These are phyloP conservation scores for Stegana nigrithorax DNA, from an alignment of 2,888 invertebrate genomes.

Conservation along the genomic window DNA sequence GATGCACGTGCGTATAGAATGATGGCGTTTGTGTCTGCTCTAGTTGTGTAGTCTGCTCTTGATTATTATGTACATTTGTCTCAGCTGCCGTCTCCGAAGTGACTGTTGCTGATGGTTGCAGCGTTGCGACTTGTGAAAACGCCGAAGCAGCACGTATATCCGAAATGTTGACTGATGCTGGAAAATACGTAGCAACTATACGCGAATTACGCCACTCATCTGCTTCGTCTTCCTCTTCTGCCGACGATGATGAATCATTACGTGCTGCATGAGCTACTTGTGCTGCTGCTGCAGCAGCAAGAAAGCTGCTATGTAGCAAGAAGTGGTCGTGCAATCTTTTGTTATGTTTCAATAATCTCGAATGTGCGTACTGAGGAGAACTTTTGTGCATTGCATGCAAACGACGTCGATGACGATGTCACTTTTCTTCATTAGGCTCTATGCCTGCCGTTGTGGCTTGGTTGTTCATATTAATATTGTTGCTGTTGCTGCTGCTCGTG, in stretches of 20 bases:
- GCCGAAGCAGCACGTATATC: constrained; percentile 42
- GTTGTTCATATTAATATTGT: too few relatives aligned
- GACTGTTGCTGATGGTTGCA: constrained; percentile 36
- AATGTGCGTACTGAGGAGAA: too few relatives aligned
- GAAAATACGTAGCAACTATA: constrained; percentile 50
- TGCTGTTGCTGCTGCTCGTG: constrained; percentile 30
- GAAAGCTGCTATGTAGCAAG: constrained; percentile 38
- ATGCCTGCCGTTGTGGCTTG: constrained; percentile 26
- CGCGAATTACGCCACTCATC: too few relatives aligned
- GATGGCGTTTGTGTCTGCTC: too few relatives aligned
- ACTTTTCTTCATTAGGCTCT: constrained; percentile 66
- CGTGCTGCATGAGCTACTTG: constrained; percentile 31
- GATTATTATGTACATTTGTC: constrained; percentile 63
- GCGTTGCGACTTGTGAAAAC: constrained; percentile 10
- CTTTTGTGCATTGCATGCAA: constrained; percentile 59
- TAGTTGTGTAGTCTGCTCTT: too few relatives aligned
- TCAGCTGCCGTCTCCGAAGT: constrained; percentile 27
- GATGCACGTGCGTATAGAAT: too few relatives aligned
- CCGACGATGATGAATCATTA: constrained; percentile 50
- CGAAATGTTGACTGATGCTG: constrained; percentile 47
- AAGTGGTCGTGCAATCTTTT: constrained; percentile 47
- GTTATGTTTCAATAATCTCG: too few relatives aligned
- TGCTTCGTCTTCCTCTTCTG: too few relatives aligned
- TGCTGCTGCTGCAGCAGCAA: constrained; percentile 34
- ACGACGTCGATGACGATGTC: constrained; percentile 65